These are phyloP conservation scores for Pseudococcus jackbeardsleyi DNA, from an alignment of 2,888 invertebrate species.

Conservation along the genomic window DNA sequence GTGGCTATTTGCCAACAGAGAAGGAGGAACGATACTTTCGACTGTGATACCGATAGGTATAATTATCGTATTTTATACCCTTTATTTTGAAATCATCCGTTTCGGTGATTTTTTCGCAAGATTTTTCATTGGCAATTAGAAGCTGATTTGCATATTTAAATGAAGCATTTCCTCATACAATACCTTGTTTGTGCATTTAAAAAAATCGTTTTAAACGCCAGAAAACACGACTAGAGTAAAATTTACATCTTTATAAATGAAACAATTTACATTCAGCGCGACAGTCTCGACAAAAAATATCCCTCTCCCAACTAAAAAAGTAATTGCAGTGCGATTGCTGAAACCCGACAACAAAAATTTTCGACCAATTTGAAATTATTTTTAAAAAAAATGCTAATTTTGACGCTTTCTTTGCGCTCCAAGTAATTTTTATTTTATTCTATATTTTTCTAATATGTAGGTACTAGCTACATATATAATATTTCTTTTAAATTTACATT, in stretches of 20 bases:
- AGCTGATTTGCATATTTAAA: conserved; percentile 18
- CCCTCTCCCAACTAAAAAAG: conserved; percentile 1
- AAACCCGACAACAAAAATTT: background rate
- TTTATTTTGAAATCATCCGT: background rate
- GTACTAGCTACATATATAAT: too few species aligned
- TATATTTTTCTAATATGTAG: too few species aligned
- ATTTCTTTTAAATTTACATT: background rate
- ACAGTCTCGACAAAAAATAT: background rate
- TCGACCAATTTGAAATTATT: background rate
- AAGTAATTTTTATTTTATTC: background rate
- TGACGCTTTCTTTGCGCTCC: background rate
- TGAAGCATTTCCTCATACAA: conserved; percentile 1
- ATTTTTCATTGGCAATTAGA: conserved; percentile 34
- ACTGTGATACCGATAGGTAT: background rate
- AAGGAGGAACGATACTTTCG: background rate
- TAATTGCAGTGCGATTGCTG: conserved; percentile 23
- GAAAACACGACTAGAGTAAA: background rate
- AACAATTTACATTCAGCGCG: conserved; percentile 20
- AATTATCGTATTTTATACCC: background rate
- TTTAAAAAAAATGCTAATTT: conserved; percentile 10
- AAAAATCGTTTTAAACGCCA: conserved; percentile 16
- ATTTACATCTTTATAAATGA: conserved; percentile 31
- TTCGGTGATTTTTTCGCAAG: background rate
- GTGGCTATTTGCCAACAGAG: too few species aligned
- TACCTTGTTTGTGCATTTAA: conserved; percentile 28